These are phyloP conservation scores for Macroteleia sp. DNA, from an alignment of 2,888 invertebrate species.

Conservation along the genomic window DNA sequence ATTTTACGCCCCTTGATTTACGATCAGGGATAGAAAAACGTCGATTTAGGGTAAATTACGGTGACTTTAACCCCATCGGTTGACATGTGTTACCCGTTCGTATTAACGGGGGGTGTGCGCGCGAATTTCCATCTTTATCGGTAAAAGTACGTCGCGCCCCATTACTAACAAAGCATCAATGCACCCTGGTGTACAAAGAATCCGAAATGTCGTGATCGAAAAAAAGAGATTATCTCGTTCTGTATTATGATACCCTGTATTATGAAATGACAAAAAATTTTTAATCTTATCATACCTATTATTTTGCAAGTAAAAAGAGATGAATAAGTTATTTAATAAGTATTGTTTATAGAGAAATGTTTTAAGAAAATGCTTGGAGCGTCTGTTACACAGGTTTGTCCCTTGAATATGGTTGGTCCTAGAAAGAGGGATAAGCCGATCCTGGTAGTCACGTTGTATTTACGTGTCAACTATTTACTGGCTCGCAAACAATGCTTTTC, in stretches of 20 bases:
- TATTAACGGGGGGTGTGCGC: conserved; percentile 64
- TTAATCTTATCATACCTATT: neutral
- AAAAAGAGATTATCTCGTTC: conserved; percentile 46
- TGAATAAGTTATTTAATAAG: conserved; percentile 10
- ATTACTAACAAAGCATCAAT: conserved; percentile 55
- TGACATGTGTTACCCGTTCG: conserved; percentile 72
- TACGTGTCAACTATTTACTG: conserved; percentile 56
- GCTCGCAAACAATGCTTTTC: conserved; percentile 49
- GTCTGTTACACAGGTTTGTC: neutral
- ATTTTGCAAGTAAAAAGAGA: neutral
- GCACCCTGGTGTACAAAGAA: conserved; percentile 41
- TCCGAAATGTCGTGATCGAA: conserved; percentile 33
- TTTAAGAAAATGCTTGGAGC: neutral
- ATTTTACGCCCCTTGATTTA: conserved; percentile 83
- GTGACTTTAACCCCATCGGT: conserved; percentile 73
- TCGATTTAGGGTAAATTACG: conserved; percentile 80
- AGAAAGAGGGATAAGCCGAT: conserved; percentile 71
- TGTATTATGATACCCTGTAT: conserved; percentile 26
- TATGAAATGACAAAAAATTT: conserved; percentile 25
- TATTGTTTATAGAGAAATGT: conserved; percentile 17
- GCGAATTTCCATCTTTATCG: conserved; percentile 79
- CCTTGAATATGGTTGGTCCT: conserved; percentile 62
- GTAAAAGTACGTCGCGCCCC: conserved; percentile 62
- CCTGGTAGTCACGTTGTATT: conserved; percentile 49
- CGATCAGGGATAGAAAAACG: conserved; percentile 73